Evolutionary conservation across 2,888 invertebrate species (phyloP).

Genomic region (Pheosia gnoma): DNA sequence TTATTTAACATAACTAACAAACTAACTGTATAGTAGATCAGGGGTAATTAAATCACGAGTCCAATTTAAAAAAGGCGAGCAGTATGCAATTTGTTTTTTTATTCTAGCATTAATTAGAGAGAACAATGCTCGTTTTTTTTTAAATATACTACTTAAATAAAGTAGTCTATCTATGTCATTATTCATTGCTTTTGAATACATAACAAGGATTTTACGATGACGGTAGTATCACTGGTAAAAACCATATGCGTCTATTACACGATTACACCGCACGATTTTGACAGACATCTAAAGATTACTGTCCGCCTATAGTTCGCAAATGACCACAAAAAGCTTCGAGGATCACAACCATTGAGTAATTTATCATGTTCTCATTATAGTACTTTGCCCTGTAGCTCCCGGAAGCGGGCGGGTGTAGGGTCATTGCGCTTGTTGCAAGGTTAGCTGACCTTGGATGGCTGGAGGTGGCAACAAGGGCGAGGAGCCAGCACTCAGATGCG

Average conservation of each 20-base stretch:
- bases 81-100: no score
- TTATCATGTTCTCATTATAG: conserved; percentile 21
- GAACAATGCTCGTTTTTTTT: no score
- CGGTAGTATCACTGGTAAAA: background rate
- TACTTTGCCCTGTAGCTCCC: conserved; percentile 41
- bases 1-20: no score
- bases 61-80: no score
- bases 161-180: no score
- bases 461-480: conserved; percentile 54
- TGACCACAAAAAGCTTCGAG: conserved; percentile 9
- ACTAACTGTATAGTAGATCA: no score
- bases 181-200: no score
- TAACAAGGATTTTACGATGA: no score
- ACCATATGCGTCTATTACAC: background rate
- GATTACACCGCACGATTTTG: background rate
- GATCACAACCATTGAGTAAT: conserved; percentile 15
- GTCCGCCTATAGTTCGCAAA: conserved; percentile 22
- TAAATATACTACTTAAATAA: no score
- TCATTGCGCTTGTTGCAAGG: conserved; percentile 53
- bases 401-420: conserved; percentile 46
- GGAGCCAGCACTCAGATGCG: conserved; percentile 20
- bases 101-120: no score
- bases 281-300: conserved; percentile 12
- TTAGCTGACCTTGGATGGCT: conserved; percentile 40
- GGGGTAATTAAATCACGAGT: no score